Evolutionary conservation across 2,113 vertebrate species (phyloP).

Genomic region (Gallinago undulata): DNA sequence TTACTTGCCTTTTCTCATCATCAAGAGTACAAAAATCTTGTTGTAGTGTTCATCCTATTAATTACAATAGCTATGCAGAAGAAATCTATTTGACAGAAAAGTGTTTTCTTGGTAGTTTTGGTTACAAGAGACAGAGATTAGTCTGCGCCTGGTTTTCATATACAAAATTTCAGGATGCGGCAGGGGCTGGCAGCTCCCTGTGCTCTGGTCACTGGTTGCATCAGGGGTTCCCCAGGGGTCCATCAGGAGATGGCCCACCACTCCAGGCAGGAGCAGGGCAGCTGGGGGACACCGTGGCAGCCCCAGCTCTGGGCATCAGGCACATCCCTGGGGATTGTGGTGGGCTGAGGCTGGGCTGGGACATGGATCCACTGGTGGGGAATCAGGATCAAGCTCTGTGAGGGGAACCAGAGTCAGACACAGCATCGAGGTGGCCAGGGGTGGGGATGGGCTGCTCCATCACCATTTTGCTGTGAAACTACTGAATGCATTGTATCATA

Average conservation of each 20-base stretch:
- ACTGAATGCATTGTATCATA: neutral
- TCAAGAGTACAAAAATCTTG: neutral
- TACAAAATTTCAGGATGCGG: neutral
- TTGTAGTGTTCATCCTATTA: neutral
- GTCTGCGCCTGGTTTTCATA: neutral
- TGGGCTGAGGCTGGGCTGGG: neutral
- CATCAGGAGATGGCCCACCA: fast-evolving
- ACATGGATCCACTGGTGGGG: fast-evolving
- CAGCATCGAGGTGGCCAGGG: neutral
- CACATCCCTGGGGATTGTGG: fast-evolving
- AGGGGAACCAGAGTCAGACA: neutral
- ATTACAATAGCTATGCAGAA: neutral
- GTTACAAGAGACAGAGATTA: neutral
- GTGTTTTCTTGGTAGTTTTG: neutral
- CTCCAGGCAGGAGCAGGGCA: neutral
- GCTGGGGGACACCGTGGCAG: fast-evolving
- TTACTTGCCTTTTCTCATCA: neutral
- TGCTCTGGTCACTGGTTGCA: neutral
- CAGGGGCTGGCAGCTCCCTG: neutral
- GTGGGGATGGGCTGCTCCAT: neutral
- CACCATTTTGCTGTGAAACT: neutral
- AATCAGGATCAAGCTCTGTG: neutral
- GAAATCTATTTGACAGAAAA: neutral
- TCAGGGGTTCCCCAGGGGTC: neutral
- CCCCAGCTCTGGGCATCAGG: fast-evolving